Base-by-base conservation (phyloP, 2,888 invertebrate genomes). In the Notodonta ziczac region DNA sequence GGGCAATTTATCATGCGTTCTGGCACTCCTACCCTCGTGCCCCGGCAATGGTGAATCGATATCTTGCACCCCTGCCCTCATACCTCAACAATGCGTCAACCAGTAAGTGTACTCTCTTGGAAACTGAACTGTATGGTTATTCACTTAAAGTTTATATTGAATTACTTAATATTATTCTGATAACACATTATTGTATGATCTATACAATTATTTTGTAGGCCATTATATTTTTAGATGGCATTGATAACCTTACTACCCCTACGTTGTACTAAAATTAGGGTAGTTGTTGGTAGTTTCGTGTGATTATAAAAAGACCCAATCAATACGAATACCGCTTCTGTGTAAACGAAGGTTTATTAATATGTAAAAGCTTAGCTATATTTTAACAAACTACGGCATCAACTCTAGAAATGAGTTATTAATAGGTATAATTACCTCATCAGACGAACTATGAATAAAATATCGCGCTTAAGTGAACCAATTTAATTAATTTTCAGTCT, bases 31-130 rank as follows among this genome's bases (percentile, higher is more conserved):
- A 77, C 77, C 84, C 83, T 75, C 70, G 76, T 87, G 81, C 81
- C 85, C 85, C 76, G 77, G 82, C 84, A 83, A 84, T 81, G 81
- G 73, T 75, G 84, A 88, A 90, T 90, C 89, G 84, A 90, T 89
- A 89, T 76, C 79, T 77, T 78, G 79, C 77, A 80, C 78, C 74
- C 75, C 73, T 63, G 58, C 72, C 72, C 70, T 63, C 24, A 24
- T 24, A 62, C 66, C 61, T 65, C 13, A 50, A 50, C 13, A n/a
- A 13, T 7, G n/a, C n/a, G n/a, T 5, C 46, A 46, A 46, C 9
- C 12, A 44, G 9, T 44, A 44, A 12, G 12, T 44, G 4, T 12
- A 5, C 46, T n/a, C 5, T n/a, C 46, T 7, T n/a, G 46, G 1
- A 46, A 46, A 46, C n/a, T n/a, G 46, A 46, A 13, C 46, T 46